Evolutionary conservation across 35 echinoderm and acorn worm species (phyloP).

Genomic region (Heliocidaris erythrogramma): DNA sequence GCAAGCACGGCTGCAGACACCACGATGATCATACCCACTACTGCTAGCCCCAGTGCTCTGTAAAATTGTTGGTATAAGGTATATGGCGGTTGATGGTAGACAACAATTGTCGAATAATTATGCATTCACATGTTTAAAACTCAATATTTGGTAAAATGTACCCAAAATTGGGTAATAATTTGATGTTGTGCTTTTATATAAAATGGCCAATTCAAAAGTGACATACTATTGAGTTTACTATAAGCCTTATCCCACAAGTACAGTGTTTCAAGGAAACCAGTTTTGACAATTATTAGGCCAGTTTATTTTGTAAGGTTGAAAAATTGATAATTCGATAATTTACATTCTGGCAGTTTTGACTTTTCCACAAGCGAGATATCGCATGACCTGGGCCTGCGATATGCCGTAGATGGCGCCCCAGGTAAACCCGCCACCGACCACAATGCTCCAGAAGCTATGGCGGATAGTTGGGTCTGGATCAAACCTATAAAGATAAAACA

Average conservation of each 20-base stretch:
- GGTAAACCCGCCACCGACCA: slow-evolving; percentile 73
- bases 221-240: too few species aligned
- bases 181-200: too few species aligned
- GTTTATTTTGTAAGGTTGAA: too few species aligned
- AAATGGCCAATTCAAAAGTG: too few species aligned
- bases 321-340: slow-evolving; percentile 12
- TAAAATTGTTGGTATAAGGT: not conserved
- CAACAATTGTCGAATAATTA: too few species aligned
- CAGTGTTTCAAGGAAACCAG: too few species aligned
- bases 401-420: slow-evolving; percentile 86
- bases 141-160: too few species aligned
- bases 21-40: slow-evolving; percentile 71
- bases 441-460: slow-evolving; percentile 85
- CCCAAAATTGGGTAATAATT: too few species aligned
- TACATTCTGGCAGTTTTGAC: slow-evolving; percentile 77
- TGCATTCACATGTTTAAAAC: too few species aligned
- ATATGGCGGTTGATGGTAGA: too few species aligned
- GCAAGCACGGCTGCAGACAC: slow-evolving; percentile 64
- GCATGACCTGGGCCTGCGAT: slow-evolving; percentile 87
- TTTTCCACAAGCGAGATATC: slow-evolving; percentile 86
- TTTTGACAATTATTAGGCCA: too few species aligned
- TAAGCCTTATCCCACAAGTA: too few species aligned
- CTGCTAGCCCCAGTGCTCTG: slow-evolving; percentile 69
- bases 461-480: slow-evolving; percentile 82
- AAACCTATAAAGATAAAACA: slow-evolving; percentile 52